Conservation (phyloP, 2,797 vertebrate species). For the Sebastes hubbsi region DNA sequence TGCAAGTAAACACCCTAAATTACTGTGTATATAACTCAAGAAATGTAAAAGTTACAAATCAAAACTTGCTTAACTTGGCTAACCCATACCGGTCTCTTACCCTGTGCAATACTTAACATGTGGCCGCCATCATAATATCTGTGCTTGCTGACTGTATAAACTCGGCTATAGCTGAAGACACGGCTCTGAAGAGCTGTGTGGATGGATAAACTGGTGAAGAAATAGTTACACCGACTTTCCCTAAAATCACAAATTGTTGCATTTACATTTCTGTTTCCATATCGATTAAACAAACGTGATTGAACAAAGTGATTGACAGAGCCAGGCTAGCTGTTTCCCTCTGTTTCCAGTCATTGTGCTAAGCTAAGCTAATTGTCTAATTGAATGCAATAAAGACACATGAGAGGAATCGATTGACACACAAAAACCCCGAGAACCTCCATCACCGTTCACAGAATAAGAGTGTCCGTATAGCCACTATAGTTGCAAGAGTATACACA, state of each 20-base stretch:
- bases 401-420: no score
- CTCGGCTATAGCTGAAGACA: no score
- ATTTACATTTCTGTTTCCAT: neutral
- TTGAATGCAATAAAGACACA: no score
- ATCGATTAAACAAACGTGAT: neutral
- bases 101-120: neutral
- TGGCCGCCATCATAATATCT: no score
- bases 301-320: neutral
- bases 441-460: slow-evolving; percentile 16
- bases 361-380: no score
- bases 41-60: neutral
- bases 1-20: neutral
- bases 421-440: no score
- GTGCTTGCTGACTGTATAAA: no score
- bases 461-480: slow-evolving; percentile 37
- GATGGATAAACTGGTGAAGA: neutral
- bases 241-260: neutral
- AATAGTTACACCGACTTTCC: neutral
- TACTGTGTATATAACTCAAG: neutral
- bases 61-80: no score
- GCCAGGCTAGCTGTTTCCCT: neutral
- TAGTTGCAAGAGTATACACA: slow-evolving; percentile 37
- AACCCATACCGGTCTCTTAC: neutral
- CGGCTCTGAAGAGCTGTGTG: no score
- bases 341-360: neutral